A percentile compares a stretch with the other conserved stretches of the same genome.
These are phyloP conservation scores for Rhinogobius similis DNA, from an alignment of 2,113 vertebrate genomes.

Conservation along the genomic window DNA sequence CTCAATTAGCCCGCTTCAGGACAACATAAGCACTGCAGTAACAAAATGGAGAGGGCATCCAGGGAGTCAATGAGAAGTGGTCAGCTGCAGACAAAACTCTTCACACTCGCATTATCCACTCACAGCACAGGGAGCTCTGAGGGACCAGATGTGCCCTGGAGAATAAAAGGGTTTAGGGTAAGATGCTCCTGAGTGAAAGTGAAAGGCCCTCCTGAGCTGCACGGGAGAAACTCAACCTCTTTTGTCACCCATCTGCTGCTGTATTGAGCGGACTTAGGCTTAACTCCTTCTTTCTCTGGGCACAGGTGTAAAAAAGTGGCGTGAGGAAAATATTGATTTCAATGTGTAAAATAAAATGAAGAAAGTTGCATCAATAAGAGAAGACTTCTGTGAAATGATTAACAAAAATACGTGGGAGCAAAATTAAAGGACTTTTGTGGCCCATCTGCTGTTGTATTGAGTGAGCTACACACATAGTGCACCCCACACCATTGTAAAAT, in stretches of 20 bases:
- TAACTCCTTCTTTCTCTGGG: constrained; percentile 13
- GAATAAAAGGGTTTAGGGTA: constrained; percentile 44
- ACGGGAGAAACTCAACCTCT: constrained; percentile 53
- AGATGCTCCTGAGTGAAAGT: constrained; percentile 43
- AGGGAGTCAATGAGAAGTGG: constrained; percentile 57
- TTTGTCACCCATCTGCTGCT: constrained; percentile 74
- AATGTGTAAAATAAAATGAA: not conserved
- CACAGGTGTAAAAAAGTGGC: constrained; percentile 30
- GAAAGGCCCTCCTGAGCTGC: constrained; percentile 51
- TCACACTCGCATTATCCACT: constrained; percentile 43
- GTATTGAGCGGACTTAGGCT: constrained; percentile 41
- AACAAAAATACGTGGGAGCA: not conserved
- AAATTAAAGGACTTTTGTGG: too few species aligned
- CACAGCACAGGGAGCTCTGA: constrained; percentile 6
- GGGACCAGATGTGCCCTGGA: constrained; percentile 48
- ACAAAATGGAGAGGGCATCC: constrained; percentile 44
- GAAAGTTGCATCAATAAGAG: not conserved
- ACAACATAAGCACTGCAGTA: constrained; percentile 29
- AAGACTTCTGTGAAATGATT: not conserved
- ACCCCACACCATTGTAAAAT: not conserved
- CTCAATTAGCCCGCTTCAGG: constrained; percentile 50
- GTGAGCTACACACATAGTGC: too few species aligned
- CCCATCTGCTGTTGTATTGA: too few species aligned
- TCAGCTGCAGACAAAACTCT: constrained; percentile 56
- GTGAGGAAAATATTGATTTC: not conserved